These are phyloP conservation scores for Epicauta chinensis DNA, from an alignment of 1,140 invertebrate species.

Conservation along the genomic window DNA sequence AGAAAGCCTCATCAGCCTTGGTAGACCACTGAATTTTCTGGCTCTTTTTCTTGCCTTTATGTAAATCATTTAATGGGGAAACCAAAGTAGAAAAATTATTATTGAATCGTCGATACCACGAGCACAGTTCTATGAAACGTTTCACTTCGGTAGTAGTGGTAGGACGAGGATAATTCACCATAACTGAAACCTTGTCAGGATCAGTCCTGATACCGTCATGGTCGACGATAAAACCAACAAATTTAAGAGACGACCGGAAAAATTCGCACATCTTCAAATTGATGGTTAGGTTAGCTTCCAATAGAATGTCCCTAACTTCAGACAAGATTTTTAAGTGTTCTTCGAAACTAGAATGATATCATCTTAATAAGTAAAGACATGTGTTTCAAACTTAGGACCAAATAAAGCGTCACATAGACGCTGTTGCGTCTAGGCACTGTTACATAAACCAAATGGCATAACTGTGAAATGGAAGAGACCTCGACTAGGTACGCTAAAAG, in stretches of 20 bases:
- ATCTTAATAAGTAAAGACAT: constrained; percentile 35
- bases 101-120: constrained; percentile 22
- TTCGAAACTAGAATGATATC: constrained; percentile 40
- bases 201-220: constrained; percentile 30
- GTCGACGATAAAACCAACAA: constrained; percentile 38
- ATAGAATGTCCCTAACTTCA: not conserved
- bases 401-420: constrained; percentile 39
- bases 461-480: constrained; percentile 37
- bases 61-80: not conserved
- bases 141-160: constrained; percentile 26
- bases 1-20: constrained; percentile 4
- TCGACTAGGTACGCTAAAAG: constrained; percentile 38
- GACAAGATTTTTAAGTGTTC: constrained; percentile 30
- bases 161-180: constrained; percentile 14
- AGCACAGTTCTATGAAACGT: constrained; percentile 28
- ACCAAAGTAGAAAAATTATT: not conserved
- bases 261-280: constrained; percentile 19
- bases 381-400: constrained; percentile 30
- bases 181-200: constrained; percentile 32
- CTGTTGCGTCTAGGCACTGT: constrained; percentile 40
- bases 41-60: constrained; percentile 23
- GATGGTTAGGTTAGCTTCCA: not conserved
- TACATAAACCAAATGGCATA: constrained; percentile 40
- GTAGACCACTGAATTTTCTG: constrained; percentile 10
- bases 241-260: constrained; percentile 22